Evolutionary conservation across 1,140 invertebrate species (phyloP).

Genomic region (Nomia melanderi): DNA sequence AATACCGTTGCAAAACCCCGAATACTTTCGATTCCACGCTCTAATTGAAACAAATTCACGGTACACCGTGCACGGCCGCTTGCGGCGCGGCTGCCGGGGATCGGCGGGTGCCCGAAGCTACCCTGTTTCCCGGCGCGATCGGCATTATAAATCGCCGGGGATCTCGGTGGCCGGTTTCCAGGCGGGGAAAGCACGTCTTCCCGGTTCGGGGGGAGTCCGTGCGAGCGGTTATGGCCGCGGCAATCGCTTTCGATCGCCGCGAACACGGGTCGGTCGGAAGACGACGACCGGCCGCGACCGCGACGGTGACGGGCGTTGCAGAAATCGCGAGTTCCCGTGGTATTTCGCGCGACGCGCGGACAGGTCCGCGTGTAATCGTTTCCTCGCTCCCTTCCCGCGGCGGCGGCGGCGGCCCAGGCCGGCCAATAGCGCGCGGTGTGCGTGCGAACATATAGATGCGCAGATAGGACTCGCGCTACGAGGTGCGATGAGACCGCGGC

Average conservation of each 20-base stretch:
- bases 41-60: conserved; percentile 2
- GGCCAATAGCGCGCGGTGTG: neutral
- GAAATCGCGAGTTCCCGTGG: conserved; percentile 10
- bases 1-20: neutral
- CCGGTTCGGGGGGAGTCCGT: neutral
- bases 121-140: neutral
- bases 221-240: neutral
- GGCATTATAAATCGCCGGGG: neutral
- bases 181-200: conserved; percentile 11
- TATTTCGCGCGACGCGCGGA: conserved; percentile 4
- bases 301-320: no score
- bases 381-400: neutral
- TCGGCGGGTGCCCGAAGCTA: no score
- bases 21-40: conserved; percentile 3
- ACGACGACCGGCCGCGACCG: no score
- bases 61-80: neutral
- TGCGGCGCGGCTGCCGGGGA: neutral
- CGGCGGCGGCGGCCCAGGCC: neutral
- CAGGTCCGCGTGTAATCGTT: conserved; percentile 10
- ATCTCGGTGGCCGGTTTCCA: neutral
- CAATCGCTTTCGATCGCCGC: conserved; percentile 34
- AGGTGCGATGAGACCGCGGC: conserved; percentile 4
- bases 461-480: conserved; percentile 45
- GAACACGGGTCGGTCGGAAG: neutral
- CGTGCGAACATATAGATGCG: conserved; percentile 45